These are phyloP conservation scores for Pocillopora grandis DNA, from an alignment of 92 coral and sea anemone species.

Conservation along the genomic window DNA sequence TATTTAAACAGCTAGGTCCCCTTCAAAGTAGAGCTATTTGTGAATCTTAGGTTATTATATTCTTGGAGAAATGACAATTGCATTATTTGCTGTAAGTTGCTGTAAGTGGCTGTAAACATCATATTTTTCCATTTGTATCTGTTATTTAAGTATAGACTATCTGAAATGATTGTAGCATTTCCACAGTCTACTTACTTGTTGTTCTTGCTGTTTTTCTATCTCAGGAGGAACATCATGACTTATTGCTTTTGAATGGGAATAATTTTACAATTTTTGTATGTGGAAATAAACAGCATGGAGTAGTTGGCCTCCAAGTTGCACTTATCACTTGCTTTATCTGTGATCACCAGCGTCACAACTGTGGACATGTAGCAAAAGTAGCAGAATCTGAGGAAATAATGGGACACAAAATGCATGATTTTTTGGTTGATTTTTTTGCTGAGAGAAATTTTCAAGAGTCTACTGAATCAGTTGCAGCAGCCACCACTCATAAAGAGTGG, in stretches of 20 bases:
- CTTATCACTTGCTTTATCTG: constrained; percentile 1
- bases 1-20: too few species aligned
- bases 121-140: too few species aligned
- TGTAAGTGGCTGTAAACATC: too few species aligned
- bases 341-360: not conserved
- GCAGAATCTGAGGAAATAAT: constrained; percentile 3
- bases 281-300: constrained; percentile 4
- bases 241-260: constrained; percentile 5
- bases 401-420: constrained; percentile 19
- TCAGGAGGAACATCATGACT: not conserved
- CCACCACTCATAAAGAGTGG: too few species aligned
- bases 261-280: constrained; percentile 4
- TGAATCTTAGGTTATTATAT: too few species aligned
- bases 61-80: too few species aligned
- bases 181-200: not conserved
- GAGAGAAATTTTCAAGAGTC: not conserved
- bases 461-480: not conserved
- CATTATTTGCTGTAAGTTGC: too few species aligned
- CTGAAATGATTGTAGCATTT: too few species aligned
- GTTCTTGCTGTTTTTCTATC: not conserved
- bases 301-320: constrained; percentile 26
- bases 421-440: constrained; percentile 31
- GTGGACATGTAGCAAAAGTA: constrained; percentile 20
- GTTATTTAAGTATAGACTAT: too few species aligned
- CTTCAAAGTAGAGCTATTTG: too few species aligned